Base-by-base conservation (phyloP, 2,797 vertebrate genomes). In the Rhinophrynus dorsalis region DNA sequence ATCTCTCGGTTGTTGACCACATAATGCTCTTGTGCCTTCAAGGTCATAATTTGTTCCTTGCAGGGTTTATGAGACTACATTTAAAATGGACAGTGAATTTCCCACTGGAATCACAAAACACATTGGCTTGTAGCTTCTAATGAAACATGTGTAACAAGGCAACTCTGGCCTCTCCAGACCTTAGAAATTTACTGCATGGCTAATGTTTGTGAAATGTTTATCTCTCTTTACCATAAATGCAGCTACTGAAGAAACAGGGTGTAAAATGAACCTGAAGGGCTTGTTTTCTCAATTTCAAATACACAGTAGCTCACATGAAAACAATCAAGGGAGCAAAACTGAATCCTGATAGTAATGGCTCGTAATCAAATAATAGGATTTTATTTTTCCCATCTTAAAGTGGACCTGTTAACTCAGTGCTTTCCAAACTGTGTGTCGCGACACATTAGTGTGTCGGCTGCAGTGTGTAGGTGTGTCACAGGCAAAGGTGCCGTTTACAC, bases 31-130 rank as follows among this genome's bases (percentile, higher is more conserved):
- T 68, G 52, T 74, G 76, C 68, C 78, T 74, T 68, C 68, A 48
- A 63, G 77, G 78, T 76, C 60, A 74, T 51, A 51, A 8, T 1
- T 75, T 75, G 77, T 78, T 81, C 78, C 67, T 76, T 74, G 74
- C 67, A 52, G 61, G 27, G 70, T 75, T 35, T 38, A 5, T 0
- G 54, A 59, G 58, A 51, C 10, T 23, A 62, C 55, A 55, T 65
- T 65, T 78, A 73, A 79, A 65, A 50, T 54, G 67, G 52, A 69
- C 67, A 1, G 71, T 9, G 29, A 20, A 47, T 8, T 23, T 48
- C 59, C 67, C 54, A 33, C 13, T 68, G 23, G 13, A 29, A 77
- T 61, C 72, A 71, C 75, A 45, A 64, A 60, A 20, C 56, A 62
- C 23, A 58, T 37, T 2, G 7, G 79, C 66, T 56, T 70, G 2